Conservation (phyloP, 2,113 vertebrate genomes). For the Chloroceryle aenea region DNA sequence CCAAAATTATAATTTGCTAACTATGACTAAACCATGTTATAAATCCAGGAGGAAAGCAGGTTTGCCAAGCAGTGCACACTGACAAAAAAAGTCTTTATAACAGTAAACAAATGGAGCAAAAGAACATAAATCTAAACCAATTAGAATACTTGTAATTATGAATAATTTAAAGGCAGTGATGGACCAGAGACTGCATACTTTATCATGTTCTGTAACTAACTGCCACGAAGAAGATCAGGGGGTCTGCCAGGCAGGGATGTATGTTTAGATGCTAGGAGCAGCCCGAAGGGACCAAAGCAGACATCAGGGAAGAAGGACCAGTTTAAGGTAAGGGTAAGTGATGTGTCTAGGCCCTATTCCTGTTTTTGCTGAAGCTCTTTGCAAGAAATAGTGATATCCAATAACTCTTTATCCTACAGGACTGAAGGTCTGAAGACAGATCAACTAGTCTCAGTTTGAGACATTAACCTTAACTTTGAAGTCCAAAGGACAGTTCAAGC, state of each 20-base stretch:
- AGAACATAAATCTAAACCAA: slow-evolving; percentile 40
- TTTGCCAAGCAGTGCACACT: slow-evolving; percentile 19
- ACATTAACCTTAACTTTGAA: neutral
- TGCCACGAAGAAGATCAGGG: neutral
- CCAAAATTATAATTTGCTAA: slow-evolving; percentile 46
- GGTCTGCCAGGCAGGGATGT: neutral
- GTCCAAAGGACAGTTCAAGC: neutral
- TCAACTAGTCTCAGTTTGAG: neutral
- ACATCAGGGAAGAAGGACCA: neutral
- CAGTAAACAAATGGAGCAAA: neutral
- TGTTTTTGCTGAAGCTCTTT: neutral
- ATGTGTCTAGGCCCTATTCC: neutral
- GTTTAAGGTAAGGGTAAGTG: neutral
- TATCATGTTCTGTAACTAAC: neutral
- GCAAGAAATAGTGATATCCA: neutral
- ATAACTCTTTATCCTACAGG: neutral
- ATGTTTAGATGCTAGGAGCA: neutral
- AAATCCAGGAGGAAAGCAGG: slow-evolving; percentile 35
- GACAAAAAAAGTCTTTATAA: neutral
- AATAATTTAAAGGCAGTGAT: slow-evolving; percentile 32
- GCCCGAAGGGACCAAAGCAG: neutral
- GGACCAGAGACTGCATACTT: neutral
- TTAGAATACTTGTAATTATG: slow-evolving; percentile 57
- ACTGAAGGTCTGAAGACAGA: neutral
- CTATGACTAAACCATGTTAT: slow-evolving; percentile 22